phyloP scores from a whole-genome alignment of 2,113 vertebrate species.

The Oryzias celebensis region DNA sequence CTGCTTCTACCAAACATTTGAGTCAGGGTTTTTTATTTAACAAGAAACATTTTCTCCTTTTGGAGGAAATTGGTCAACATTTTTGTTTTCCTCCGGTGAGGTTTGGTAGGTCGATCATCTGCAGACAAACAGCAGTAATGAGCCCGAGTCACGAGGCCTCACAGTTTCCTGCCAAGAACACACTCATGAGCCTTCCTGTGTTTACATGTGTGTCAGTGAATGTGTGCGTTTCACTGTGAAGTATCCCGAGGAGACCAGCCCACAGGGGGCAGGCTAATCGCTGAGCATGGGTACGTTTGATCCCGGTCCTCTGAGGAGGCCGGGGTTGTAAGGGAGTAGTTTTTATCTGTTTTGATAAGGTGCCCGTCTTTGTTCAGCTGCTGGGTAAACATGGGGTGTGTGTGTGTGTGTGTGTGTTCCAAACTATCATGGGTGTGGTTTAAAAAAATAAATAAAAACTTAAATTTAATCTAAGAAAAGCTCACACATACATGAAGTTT shows the following conservation, averaged over 20 bases:
- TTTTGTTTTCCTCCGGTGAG: too few species aligned
- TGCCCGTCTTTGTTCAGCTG: not conserved
- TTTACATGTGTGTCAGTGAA: constrained; percentile 34
- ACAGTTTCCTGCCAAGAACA: constrained; percentile 46
- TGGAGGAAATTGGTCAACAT: too few species aligned
- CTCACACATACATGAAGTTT: too few species aligned
- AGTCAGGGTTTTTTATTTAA: too few species aligned
- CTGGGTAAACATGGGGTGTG: too few species aligned
- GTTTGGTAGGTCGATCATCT: not conserved
- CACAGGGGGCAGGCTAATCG: constrained; percentile 36
- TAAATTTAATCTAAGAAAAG: too few species aligned
- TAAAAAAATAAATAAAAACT: too few species aligned
- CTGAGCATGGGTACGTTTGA: constrained; percentile 31
- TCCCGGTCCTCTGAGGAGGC: constrained; percentile 13
- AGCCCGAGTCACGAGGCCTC: constrained; percentile 16
- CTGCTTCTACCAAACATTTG: too few species aligned
- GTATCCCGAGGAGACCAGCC: constrained; percentile 23
- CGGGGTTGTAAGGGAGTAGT: constrained; percentile 7
- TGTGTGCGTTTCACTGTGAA: not conserved
- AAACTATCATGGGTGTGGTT: too few species aligned
- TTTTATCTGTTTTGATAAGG: not conserved
- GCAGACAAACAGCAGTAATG: constrained; percentile 9
- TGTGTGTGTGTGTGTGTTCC: too few species aligned
- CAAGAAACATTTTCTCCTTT: too few species aligned
- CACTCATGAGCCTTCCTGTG: constrained; percentile 53